A percentile compares a stretch with the other conserved stretches of the same genome.
phyloP scores from a whole-genome alignment of 2,797 vertebrate genomes.

The Potorous gilbertii region DNA sequence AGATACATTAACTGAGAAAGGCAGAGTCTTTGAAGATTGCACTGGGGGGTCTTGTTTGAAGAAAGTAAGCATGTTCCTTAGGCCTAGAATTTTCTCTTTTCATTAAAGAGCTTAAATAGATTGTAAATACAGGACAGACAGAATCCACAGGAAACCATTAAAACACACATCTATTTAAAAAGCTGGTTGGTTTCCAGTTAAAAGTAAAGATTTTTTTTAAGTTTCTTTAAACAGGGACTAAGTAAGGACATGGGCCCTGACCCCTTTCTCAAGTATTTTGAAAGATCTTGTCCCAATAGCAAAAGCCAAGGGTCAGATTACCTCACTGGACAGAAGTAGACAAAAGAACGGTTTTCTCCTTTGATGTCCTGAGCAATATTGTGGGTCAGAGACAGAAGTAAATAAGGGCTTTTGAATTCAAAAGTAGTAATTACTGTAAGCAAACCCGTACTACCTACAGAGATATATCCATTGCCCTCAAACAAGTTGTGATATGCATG shows the following conservation, averaged over 20 bases:
- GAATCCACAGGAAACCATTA: constrained; percentile 46
- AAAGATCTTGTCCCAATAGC: neutral
- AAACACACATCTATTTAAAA: constrained; percentile 58
- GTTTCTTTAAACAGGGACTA: neutral
- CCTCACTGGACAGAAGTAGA: neutral
- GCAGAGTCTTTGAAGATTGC: constrained; percentile 59
- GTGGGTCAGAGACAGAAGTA: constrained; percentile 47
- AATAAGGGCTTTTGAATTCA: constrained; percentile 55
- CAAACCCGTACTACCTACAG: constrained; percentile 37
- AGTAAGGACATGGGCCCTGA: neutral
- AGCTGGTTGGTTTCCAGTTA: constrained; percentile 52
- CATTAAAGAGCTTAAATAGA: constrained; percentile 57
- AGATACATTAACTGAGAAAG: constrained; percentile 56
- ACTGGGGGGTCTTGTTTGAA: constrained; percentile 70
- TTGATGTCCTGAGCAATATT: constrained; percentile 7
- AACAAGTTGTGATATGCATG: constrained; percentile 41
- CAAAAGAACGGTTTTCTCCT: constrained; percentile 37
- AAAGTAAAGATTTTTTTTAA: constrained; percentile 52
- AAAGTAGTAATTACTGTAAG: constrained; percentile 58
- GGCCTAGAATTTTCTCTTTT: constrained; percentile 52
- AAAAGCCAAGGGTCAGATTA: constrained; percentile 10
- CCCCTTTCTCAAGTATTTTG: constrained; percentile 9
- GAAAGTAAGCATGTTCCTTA: constrained; percentile 56
- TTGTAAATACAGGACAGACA: constrained; percentile 46
- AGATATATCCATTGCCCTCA: constrained; percentile 41